A percentile compares a stretch with the other conserved stretches of the same genome.
These are phyloP conservation scores for Macropodus opercularis DNA, from an alignment of 2,797 vertebrate genomes.

Conservation along the genomic window DNA sequence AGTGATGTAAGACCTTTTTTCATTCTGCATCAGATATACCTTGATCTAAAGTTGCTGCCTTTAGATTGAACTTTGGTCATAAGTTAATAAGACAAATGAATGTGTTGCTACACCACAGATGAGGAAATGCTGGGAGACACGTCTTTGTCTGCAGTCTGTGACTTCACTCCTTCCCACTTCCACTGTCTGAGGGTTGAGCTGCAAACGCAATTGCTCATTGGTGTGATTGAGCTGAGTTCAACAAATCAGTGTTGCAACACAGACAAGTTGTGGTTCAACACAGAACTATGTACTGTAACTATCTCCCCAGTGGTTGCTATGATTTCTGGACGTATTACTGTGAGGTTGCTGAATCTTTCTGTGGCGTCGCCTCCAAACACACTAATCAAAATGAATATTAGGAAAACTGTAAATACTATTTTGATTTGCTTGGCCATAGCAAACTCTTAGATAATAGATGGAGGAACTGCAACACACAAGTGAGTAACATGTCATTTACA, in stretches of 20 bases:
- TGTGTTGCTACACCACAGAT: constrained; percentile 22
- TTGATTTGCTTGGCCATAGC: constrained; percentile 1
- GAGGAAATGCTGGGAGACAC: constrained; percentile 25
- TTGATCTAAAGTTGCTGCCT: too few relatives aligned
- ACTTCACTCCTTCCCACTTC: constrained; percentile 49
- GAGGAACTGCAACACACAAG: neutral
- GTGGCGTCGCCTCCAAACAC: constrained; percentile 11
- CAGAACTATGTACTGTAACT: neutral
- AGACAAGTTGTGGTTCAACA: constrained; percentile 33
- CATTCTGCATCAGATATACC: constrained; percentile 34
- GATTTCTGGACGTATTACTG: constrained; percentile 2
- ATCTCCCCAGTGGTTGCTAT: neutral
- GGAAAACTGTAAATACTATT: constrained; percentile 1
- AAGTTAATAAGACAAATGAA: constrained; percentile 22
- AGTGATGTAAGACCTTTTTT: constrained; percentile 11
- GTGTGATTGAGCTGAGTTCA: constrained; percentile 40
- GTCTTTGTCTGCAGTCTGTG: constrained; percentile 18
- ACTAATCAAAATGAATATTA: constrained; percentile 20
- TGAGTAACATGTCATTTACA: neutral
- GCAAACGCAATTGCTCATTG: constrained; percentile 50
- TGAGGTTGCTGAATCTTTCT: constrained; percentile 28
- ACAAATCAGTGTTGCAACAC: constrained; percentile 45
- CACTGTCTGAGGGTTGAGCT: constrained; percentile 23
- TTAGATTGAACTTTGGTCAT: constrained; percentile 15
- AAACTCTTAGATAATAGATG: neutral